These are phyloP conservation scores for Taenioides sp. DNA, from an alignment of 2,797 vertebrate species.

Conservation along the genomic window DNA sequence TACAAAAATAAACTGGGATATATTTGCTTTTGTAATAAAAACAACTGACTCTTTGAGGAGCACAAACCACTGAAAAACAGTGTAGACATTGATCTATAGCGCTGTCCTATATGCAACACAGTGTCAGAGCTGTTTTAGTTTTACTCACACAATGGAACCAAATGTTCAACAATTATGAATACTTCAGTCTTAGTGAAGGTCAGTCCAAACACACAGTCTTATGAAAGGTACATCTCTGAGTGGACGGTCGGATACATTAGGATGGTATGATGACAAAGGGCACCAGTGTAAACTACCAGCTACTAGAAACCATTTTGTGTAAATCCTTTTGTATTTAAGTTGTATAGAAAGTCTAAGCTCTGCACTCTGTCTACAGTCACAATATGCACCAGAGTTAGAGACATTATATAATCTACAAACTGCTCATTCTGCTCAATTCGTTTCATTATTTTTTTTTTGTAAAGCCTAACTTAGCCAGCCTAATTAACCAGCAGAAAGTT, in stretches of 20 bases:
- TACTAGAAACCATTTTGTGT: background rate
- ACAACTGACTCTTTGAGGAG: background rate
- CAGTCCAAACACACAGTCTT: conserved; percentile 50
- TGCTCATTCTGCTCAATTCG: too few relatives aligned
- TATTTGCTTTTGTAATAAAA: conserved; percentile 2
- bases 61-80: background rate
- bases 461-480: too few relatives aligned
- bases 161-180: conserved; percentile 24
- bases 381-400: background rate
- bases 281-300: background rate
- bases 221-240: conserved; percentile 21
- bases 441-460: background rate
- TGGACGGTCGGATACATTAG: conserved; percentile 31
- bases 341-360: background rate
- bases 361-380: background rate
- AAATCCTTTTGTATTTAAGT: background rate
- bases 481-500: too few relatives aligned
- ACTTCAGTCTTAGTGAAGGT: conserved; percentile 26
- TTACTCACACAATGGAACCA: background rate
- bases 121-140: conserved; percentile 3
- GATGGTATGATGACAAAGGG: conserved; percentile 26
- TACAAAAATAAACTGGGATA: conserved; percentile 1
- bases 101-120: background rate
- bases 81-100: conserved; percentile 7
- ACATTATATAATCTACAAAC: background rate